phyloP scores from a whole-genome alignment of 2,113 vertebrate genomes.

The Aleadryas rufinucha region DNA sequence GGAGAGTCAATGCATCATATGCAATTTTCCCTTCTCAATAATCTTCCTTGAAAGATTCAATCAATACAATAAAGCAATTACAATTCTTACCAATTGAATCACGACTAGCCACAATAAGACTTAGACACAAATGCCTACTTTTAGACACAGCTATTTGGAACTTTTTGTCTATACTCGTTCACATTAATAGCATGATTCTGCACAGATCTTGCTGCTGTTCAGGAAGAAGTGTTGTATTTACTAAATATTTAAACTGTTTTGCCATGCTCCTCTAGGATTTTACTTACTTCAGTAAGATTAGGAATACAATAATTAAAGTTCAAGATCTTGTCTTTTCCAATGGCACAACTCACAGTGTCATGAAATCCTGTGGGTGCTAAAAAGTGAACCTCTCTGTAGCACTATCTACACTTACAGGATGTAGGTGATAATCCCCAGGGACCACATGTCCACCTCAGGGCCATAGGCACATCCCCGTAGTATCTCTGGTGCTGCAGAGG shows the following conservation, averaged over 20 bases:
- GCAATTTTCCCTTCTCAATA: not conserved
- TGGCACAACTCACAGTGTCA: not conserved
- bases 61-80: not conserved
- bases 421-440: slow-evolving; percentile 87
- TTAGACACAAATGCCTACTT: not conserved
- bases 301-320: not conserved
- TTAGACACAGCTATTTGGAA: not conserved
- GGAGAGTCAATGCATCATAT: not conserved
- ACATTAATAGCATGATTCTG: not conserved
- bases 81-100: not conserved
- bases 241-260: not conserved
- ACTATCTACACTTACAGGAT: slow-evolving; percentile 81
- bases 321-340: not conserved
- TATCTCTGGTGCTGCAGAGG: slow-evolving; percentile 83
- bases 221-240: not conserved
- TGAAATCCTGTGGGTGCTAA: not conserved
- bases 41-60: not conserved
- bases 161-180: not conserved
- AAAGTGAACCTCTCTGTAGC: not conserved
- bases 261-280: not conserved
- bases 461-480: slow-evolving; percentile 84
- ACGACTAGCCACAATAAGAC: not conserved
- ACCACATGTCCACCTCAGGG: slow-evolving; percentile 92
- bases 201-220: not conserved
- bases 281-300: not conserved